Percentiles rank a stretch among this genome's conserved stretches.
These are phyloP conservation scores for Paramuricea clavata DNA, from an alignment of 92 coral and sea anemone species.

Conservation along the genomic window DNA sequence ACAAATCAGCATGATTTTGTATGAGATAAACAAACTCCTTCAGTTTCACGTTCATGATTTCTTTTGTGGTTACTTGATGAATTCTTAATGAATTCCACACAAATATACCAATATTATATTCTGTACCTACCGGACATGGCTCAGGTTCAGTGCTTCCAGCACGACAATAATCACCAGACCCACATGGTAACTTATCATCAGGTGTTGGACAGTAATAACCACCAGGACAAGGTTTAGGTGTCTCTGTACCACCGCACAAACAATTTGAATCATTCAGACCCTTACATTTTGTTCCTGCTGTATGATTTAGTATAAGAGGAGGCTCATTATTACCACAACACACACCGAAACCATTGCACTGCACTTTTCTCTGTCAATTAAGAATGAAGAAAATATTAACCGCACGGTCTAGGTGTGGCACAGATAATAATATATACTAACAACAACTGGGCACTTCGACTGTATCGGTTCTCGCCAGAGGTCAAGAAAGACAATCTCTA, in stretches of 20 bases:
- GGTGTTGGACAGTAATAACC: slow-evolving; percentile 40
- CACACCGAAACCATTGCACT: slow-evolving; percentile 23
- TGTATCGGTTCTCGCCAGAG: too few species aligned
- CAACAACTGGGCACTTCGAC: too few species aligned
- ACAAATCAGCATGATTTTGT: too few species aligned
- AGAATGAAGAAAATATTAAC: background rate
- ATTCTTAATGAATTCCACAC: too few species aligned
- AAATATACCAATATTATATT: too few species aligned
- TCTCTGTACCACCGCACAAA: slow-evolving; percentile 28
- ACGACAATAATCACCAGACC: slow-evolving; percentile 38
- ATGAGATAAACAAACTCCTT: too few species aligned
- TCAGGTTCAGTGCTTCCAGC: slow-evolving; percentile 37
- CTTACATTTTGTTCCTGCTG: background rate
- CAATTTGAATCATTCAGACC: slow-evolving; percentile 28
- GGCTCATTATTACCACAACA: slow-evolving; percentile 21
- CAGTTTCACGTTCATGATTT: too few species aligned
- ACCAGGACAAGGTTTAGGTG: slow-evolving; percentile 41
- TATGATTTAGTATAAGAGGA: slow-evolving; percentile 18
- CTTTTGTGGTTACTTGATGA: too few species aligned
- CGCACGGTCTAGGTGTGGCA: too few species aligned
- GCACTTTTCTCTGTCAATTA: background rate
- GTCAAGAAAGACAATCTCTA: too few species aligned
- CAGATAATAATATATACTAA: too few species aligned
- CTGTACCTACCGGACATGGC: slow-evolving; percentile 34
- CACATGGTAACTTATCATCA: background rate